Evolutionary conservation across 2,113 vertebrate species (phyloP).

Genomic region (Pimephales promelas): DNA sequence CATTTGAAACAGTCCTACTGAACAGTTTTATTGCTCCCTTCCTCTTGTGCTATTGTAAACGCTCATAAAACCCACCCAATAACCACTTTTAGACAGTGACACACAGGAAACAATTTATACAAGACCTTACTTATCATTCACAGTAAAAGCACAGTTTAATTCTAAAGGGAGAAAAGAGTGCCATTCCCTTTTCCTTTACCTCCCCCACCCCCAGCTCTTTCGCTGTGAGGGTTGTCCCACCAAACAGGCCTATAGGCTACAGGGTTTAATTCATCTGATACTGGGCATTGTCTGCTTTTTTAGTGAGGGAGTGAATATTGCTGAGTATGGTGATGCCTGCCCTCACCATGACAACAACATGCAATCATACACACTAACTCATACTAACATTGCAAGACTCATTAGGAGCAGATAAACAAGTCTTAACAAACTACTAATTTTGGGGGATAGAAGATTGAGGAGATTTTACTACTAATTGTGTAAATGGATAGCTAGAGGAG

Average conservation of each 20-base stretch:
- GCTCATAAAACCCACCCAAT: conserved; percentile 41
- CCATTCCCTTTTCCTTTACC: neutral
- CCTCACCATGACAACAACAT: conserved; percentile 52
- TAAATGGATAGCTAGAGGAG: neutral
- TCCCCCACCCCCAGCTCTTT: neutral
- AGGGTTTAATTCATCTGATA: conserved; percentile 51
- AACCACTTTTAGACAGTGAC: conserved; percentile 42
- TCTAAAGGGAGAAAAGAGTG: neutral
- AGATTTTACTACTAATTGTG: neutral
- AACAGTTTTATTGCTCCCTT: conserved; percentile 34
- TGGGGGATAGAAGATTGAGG: neutral
- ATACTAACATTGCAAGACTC: conserved; percentile 13
- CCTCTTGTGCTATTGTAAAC: conserved; percentile 45
- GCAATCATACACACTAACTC: neutral
- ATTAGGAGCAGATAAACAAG: conserved; percentile 4
- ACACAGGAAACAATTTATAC: conserved; percentile 39
- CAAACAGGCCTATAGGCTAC: neutral
- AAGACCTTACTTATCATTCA: conserved; percentile 15
- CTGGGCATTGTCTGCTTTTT: conserved; percentile 37
- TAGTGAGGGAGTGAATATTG: conserved; percentile 38
- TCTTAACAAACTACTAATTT: neutral
- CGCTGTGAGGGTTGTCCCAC: neutral
- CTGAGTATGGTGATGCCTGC: conserved; percentile 43
- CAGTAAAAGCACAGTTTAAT: neutral
- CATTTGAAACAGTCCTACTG: neutral